phyloP scores from a whole-genome alignment of 2,888 invertebrate genomes.

The Thysanoteuthis rhombus region DNA sequence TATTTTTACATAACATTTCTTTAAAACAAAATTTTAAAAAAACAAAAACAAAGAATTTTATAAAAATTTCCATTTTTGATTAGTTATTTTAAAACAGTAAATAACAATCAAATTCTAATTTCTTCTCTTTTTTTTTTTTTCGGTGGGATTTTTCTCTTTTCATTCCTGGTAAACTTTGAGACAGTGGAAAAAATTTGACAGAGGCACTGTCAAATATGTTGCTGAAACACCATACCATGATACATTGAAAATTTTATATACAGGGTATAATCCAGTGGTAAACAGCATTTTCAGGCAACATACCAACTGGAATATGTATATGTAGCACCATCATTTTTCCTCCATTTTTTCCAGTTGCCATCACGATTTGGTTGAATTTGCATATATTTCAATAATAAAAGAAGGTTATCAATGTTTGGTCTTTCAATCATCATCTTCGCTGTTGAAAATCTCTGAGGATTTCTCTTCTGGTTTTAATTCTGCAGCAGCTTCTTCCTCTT shows the following conservation, averaged over 20 bases:
- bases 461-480: constrained; percentile 18
- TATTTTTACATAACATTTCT: background rate
- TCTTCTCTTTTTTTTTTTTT: background rate
- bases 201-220: background rate
- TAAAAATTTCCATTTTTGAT: background rate
- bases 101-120: background rate
- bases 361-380: background rate
- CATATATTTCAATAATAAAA: background rate
- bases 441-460: constrained; percentile 19
- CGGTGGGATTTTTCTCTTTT: background rate
- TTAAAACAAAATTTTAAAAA: too few species aligned
- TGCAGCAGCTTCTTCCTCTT: background rate
- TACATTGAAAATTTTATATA: background rate
- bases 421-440: constrained; percentile 19
- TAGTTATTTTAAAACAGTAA: constrained; percentile 12
- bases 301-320: background rate
- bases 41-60: background rate
- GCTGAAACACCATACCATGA: background rate
- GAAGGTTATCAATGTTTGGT: background rate
- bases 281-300: background rate
- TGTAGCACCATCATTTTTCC: background rate
- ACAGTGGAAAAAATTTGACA: background rate
- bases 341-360: background rate
- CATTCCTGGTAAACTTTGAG: background rate
- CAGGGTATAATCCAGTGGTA: background rate